Conservation (phyloP, 1,140 invertebrate genomes). For the Megathymus violae region DNA sequence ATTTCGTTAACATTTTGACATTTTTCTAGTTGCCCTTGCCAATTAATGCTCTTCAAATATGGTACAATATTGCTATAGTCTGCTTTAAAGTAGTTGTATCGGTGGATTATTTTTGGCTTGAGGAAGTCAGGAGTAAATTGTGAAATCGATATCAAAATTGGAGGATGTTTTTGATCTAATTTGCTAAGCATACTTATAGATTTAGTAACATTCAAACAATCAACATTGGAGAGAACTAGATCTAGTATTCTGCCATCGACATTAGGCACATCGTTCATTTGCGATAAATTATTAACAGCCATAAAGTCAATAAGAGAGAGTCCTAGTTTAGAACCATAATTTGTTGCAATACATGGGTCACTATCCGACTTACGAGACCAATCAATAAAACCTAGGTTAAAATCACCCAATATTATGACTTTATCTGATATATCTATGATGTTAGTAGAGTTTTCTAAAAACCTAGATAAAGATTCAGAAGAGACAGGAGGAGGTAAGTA, state of each 20-base stretch:
- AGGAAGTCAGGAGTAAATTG: too few relatives aligned
- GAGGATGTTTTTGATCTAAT: too few relatives aligned
- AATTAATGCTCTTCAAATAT: constrained; percentile 8
- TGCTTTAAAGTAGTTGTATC: background rate
- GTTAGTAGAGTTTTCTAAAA: constrained; percentile 17
- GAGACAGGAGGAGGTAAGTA: constrained; percentile 29
- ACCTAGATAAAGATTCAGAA: constrained; percentile 9
- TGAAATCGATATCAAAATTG: too few relatives aligned
- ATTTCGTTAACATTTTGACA: constrained; percentile 14
- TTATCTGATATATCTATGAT: constrained; percentile 22
- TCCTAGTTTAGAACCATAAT: constrained; percentile 8
- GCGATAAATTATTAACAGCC: constrained; percentile 16
- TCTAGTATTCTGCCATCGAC: constrained; percentile 13
- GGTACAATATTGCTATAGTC: background rate
- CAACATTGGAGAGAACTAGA: constrained; percentile 1
- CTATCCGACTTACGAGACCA: background rate
- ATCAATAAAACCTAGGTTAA: constrained; percentile 28
- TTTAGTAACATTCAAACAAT: too few relatives aligned
- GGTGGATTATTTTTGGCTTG: too few relatives aligned
- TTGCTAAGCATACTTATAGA: too few relatives aligned
- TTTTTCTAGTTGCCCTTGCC: background rate
- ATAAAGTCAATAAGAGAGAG: constrained; percentile 15
- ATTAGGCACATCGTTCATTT: constrained; percentile 10
- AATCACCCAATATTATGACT: constrained; percentile 29
- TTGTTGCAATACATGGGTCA: background rate